Conservation (phyloP, 2,113 vertebrate genomes). For the Morone saxatilis region DNA sequence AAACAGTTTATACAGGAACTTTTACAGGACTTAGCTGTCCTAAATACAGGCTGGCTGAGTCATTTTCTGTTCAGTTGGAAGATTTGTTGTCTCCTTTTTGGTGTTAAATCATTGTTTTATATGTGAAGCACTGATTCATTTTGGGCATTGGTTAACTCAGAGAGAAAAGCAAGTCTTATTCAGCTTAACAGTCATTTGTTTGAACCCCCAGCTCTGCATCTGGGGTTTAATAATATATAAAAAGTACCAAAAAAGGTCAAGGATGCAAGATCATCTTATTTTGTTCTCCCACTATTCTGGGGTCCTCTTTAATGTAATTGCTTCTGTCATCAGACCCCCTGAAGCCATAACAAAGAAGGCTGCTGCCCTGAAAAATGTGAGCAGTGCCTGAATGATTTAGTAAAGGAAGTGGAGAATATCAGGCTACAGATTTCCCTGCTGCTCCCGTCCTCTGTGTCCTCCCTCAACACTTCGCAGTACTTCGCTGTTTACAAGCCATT, state of each 20-base stretch:
- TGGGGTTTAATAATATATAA: constrained; percentile 20
- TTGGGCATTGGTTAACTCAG: not conserved
- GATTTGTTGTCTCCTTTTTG: not conserved
- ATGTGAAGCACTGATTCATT: not conserved
- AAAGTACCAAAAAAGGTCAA: constrained; percentile 39
- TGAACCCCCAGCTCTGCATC: not conserved
- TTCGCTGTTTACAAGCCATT: constrained; percentile 47
- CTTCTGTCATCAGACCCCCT: constrained; percentile 63
- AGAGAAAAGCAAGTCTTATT: not conserved
- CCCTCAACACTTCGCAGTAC: constrained; percentile 28
- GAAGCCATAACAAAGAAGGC: constrained; percentile 58
- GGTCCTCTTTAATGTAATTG: constrained; percentile 65
- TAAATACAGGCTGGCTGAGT: not conserved
- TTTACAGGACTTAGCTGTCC: not conserved
- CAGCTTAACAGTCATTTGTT: not conserved
- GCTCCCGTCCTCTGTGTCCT: constrained; percentile 49
- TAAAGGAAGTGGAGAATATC: constrained; percentile 54
- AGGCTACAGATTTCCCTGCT: constrained; percentile 52
- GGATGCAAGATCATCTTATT: constrained; percentile 41
- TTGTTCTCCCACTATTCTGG: constrained; percentile 42
- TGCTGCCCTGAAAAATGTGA: constrained; percentile 56
- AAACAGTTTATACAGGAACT: not conserved
- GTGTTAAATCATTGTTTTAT: not conserved
- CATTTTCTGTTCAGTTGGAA: not conserved
- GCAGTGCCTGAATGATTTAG: constrained; percentile 66